Evolutionary conservation across 2,888 invertebrate species (phyloP), one percentile per base, ranked within the genome.

Genomic region (Drosophila longiperda): DNA sequence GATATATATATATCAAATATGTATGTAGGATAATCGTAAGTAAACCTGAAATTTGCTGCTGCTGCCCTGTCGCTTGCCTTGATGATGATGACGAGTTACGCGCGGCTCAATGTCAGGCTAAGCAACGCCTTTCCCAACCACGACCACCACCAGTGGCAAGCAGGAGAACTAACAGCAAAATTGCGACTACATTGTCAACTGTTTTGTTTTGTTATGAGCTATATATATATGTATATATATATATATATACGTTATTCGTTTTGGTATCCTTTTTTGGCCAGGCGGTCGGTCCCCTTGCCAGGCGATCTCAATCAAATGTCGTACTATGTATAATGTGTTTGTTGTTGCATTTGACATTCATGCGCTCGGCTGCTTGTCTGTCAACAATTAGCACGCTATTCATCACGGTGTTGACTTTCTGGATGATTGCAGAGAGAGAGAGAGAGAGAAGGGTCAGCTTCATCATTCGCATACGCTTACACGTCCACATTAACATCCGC

Each of bases 321-420:
- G 55, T n/a, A 8, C n/a, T 45, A 23, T 29, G 63, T 23, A 49
- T 70, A 65, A 66, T 69, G 71, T 77, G 67, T 85, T 85, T 89
- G 88, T 82, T 89, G 77, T 78, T 78, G 68, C 89, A 80, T 85
- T 81, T 85, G 85, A 87, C 80, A 89, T 87, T 85, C 84, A 89
- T 84, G 75, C 83, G 73, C 81, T 72, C 72, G 75, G 67, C 82
- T 87, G 86, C 83, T 73, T 89, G 89, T 85, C 90, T 92, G 90
- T 91, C 91, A 91, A 82, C 92, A 92, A 92, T 92, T 92, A 92
- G 92, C 92, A 92, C 92, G 89, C 92, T 92, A 91, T 91, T 91
- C 91, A 91, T 92, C 91, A 91, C 81, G 80, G 74, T 76, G 78
- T 74, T 73, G 71, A 80, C 80, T 79, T 49, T 75, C 48, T 59